Evolutionary conservation across 2,797 vertebrate genomes (phyloP).

Genomic region (Falco novaeseelandiae): DNA sequence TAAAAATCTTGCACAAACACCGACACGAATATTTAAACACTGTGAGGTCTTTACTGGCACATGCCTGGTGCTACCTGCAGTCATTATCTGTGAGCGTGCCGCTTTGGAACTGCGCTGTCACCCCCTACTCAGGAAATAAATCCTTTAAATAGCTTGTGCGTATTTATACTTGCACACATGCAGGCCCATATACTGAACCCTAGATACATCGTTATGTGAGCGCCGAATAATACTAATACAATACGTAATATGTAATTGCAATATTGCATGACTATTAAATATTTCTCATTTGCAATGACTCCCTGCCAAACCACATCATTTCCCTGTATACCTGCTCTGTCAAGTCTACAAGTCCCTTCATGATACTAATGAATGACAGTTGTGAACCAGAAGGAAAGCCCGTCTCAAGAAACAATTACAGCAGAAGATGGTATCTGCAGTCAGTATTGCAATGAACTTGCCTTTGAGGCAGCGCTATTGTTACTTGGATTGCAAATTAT

Average conservation of each 20-base stretch:
- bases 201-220: background rate
- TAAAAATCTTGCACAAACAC: background rate
- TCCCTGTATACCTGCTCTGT: background rate
- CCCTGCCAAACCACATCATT: constrained; percentile 24
- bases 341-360: background rate
- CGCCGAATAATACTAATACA: background rate
- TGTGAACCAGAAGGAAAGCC: background rate
- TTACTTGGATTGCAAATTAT: background rate
- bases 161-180: background rate
- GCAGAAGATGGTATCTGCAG: constrained; percentile 44
- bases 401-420: constrained; percentile 16
- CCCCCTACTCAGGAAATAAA: background rate
- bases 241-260: background rate
- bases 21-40: background rate
- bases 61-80: background rate
- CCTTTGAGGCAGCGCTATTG: constrained; percentile 48
- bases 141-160: background rate
- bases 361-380: background rate
- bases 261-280: background rate
- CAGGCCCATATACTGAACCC: background rate
- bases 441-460: constrained; percentile 12
- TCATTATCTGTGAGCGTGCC: background rate
- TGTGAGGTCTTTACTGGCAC: background rate
- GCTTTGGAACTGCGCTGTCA: background rate
- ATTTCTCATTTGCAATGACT: background rate